Conservation (phyloP, 2,797 vertebrate genomes). For the Pogonophryne albipinna region DNA sequence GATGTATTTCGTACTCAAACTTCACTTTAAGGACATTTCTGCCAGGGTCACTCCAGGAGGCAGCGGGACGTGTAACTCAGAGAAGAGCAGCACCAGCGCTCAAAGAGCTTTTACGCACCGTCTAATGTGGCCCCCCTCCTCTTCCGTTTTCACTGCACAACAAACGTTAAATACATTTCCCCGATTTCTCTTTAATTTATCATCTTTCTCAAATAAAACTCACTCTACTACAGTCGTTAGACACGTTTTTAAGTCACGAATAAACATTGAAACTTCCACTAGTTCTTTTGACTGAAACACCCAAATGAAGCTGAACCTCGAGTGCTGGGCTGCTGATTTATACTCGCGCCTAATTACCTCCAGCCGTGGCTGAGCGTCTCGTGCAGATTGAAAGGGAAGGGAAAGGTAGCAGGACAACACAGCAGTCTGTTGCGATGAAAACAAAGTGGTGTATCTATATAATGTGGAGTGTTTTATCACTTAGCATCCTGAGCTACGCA, state of each 20-base stretch:
- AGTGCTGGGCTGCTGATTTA: not conserved
- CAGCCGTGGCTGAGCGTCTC: slow-evolving; percentile 63
- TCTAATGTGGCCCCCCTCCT: no score
- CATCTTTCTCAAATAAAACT: not conserved
- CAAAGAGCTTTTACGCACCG: no score
- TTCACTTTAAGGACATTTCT: no score
- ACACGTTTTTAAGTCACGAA: not conserved
- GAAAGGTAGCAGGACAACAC: slow-evolving; percentile 13
- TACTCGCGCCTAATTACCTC: slow-evolving; percentile 44
- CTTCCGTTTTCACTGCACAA: not conserved
- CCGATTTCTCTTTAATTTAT: not conserved
- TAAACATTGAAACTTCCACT: not conserved
- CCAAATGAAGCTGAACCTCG: not conserved
- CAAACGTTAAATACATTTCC: not conserved
- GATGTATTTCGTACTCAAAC: no score
- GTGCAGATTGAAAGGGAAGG: slow-evolving; percentile 30
- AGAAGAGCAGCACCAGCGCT: no score
- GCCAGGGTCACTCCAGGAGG: no score
- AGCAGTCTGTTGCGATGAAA: slow-evolving; percentile 65
- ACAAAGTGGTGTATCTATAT: slow-evolving; percentile 54
- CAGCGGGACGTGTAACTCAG: no score
- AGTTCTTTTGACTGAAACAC: not conserved
- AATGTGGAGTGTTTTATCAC: slow-evolving; percentile 58
- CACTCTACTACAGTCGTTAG: not conserved
- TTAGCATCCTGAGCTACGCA: slow-evolving; percentile 27